phyloP scores from a whole-genome alignment of 2,888 invertebrate species.

The Acleris emargana region DNA sequence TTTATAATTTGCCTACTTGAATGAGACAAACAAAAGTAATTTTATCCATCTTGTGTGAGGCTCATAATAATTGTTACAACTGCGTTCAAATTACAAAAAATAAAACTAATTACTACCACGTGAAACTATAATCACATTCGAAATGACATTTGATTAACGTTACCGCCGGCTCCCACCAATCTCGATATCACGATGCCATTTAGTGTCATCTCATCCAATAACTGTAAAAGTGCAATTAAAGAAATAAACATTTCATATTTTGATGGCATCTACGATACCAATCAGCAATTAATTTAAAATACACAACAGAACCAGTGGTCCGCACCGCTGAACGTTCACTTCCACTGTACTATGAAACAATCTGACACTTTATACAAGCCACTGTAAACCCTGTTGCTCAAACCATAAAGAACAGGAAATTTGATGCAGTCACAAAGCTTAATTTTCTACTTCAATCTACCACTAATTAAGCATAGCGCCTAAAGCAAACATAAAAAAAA shows the following conservation, averaged over 20 bases:
- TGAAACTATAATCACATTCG: neutral
- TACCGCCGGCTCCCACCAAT: constrained; percentile 5
- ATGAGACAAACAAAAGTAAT: no score
- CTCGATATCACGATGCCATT: constrained; percentile 5
- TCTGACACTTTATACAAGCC: neutral
- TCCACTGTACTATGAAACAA: constrained; percentile 9
- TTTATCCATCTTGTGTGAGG: no score
- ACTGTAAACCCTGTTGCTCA: neutral
- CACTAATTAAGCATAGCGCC: constrained; percentile 66
- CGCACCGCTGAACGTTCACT: constrained; percentile 49
- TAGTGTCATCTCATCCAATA: constrained; percentile 13
- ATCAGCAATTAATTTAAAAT: constrained; percentile 46
- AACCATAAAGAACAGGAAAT: neutral
- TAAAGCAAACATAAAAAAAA: constrained; percentile 58
- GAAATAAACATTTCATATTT: constrained; percentile 18
- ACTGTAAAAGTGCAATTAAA: constrained; percentile 30
- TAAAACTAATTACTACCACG: neutral
- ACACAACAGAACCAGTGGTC: constrained; percentile 47
- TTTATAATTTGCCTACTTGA: no score
- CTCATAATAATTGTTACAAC: no score
- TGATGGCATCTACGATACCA: constrained; percentile 20
- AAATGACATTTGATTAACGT: constrained; percentile 6
- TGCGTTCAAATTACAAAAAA: no score
- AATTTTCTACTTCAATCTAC: constrained; percentile 47
- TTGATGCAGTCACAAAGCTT: constrained; percentile 1